These are phyloP conservation scores for Marisa cornuarietis DNA, from an alignment of 1,140 invertebrate species.

Conservation along the genomic window DNA sequence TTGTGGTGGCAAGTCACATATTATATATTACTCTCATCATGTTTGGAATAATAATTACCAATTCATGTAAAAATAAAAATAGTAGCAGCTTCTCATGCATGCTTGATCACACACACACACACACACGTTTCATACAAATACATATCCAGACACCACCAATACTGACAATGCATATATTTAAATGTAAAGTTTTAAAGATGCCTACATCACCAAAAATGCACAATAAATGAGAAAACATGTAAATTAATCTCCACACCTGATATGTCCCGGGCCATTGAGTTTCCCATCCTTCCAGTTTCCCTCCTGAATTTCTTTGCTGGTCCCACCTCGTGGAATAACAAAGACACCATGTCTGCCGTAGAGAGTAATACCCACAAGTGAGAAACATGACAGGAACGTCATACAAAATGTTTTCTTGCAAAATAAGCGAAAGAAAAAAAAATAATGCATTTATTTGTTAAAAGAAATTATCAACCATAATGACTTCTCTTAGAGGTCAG, in stretches of 20 bases:
- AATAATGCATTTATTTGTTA: too few relatives aligned
- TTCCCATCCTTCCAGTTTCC: slow-evolving; percentile 86
- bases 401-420: too few relatives aligned
- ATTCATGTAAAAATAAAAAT: slow-evolving; percentile 1
- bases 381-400: background rate
- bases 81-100: background rate
- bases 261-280: slow-evolving; percentile 81
- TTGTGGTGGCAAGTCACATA: too few relatives aligned
- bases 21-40: too few relatives aligned
- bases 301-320: slow-evolving; percentile 72
- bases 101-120: too few relatives aligned
- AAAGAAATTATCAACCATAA: too few relatives aligned
- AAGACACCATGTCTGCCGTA: slow-evolving; percentile 56
- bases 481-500: too few relatives aligned
- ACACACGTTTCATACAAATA: background rate
- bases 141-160: too few relatives aligned
- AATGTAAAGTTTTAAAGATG: background rate
- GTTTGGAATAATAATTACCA: background rate
- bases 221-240: background rate
- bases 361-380: background rate
- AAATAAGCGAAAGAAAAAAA: too few relatives aligned
- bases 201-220: background rate
- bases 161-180: background rate
- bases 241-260: slow-evolving; percentile 70
- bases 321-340: slow-evolving; percentile 45